phyloP scores from a whole-genome alignment of 2,797 vertebrate genomes.

The Leptatherina wallacei region DNA sequence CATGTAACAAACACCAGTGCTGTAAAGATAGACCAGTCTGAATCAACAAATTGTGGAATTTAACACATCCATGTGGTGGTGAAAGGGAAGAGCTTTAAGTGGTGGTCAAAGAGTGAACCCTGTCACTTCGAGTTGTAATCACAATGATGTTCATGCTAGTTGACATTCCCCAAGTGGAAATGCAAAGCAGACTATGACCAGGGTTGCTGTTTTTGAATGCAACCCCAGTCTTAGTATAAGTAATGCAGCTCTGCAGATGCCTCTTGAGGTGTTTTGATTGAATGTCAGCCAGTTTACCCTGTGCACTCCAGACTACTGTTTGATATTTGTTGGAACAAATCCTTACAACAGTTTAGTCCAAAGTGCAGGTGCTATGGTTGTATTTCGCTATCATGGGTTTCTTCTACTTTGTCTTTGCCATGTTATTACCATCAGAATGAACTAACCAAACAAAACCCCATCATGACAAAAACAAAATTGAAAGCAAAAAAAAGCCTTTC shows the following conservation, averaged over 20 bases:
- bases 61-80: slow-evolving; percentile 10
- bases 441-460: slow-evolving; percentile 22
- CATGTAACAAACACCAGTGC: background rate
- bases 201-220: slow-evolving; percentile 5
- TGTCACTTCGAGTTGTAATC: slow-evolving; percentile 24
- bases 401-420: slow-evolving; percentile 27
- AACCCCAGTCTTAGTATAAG: background rate
- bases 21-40: slow-evolving; percentile 18
- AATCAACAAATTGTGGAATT: slow-evolving; percentile 23
- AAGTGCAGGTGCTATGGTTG: slow-evolving; percentile 18
- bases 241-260: slow-evolving; percentile 13
- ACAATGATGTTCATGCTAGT: slow-evolving; percentile 5
- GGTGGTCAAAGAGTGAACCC: slow-evolving; percentile 12
- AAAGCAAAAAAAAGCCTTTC: too few species aligned
- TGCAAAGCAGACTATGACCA: slow-evolving; percentile 5
- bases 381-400: slow-evolving; percentile 37
- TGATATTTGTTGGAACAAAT: slow-evolving; percentile 36
- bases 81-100: slow-evolving; percentile 10
- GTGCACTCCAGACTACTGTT: slow-evolving; percentile 21
- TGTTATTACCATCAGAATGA: slow-evolving; percentile 25
- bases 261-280: slow-evolving; percentile 5
- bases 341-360: slow-evolving; percentile 19
- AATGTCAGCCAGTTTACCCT: slow-evolving; percentile 34
- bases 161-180: slow-evolving; percentile 18
- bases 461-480: slow-evolving; percentile 21